Evolutionary conservation across 2,797 vertebrate species (phyloP).

Genomic region (Pyrocephalus nanus): DNA sequence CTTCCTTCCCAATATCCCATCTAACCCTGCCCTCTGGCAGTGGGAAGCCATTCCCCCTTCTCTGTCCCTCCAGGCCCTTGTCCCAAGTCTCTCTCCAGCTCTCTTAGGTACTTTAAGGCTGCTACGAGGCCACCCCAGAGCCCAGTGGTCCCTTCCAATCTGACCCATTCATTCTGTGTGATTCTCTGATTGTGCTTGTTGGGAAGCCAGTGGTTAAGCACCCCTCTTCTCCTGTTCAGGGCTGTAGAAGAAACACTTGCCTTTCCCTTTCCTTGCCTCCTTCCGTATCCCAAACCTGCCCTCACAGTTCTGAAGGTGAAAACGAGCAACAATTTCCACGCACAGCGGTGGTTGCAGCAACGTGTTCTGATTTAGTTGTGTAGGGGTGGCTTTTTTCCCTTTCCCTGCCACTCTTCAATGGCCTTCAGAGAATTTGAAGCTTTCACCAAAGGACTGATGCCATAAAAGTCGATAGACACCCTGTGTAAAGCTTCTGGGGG

Average conservation of each 20-base stretch:
- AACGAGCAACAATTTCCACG: neutral
- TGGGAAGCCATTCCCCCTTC: neutral
- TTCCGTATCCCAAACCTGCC: neutral
- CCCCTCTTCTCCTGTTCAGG: neutral
- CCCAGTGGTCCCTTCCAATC: neutral
- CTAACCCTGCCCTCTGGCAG: neutral
- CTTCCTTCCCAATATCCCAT: neutral
- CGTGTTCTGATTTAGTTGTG: neutral
- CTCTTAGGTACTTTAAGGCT: neutral
- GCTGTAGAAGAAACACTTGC: accelerated
- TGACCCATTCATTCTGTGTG: neutral
- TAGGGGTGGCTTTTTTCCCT: neutral
- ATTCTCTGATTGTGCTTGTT: neutral
- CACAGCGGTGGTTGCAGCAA: neutral
- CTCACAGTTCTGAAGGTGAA: neutral
- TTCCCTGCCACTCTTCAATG: neutral
- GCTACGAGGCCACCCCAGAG: neutral
- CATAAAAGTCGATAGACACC: neutral
- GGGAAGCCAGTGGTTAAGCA: neutral
- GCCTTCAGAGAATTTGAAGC: neutral
- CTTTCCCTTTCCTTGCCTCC: neutral
- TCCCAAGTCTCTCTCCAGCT: neutral
- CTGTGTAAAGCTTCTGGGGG: neutral
- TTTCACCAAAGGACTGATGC: neutral
- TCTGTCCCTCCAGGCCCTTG: neutral